Evolutionary conservation across 2,797 vertebrate genomes (phyloP), one percentile per base, ranked within the genome.

Genomic region (Caiman crocodilus): DNA sequence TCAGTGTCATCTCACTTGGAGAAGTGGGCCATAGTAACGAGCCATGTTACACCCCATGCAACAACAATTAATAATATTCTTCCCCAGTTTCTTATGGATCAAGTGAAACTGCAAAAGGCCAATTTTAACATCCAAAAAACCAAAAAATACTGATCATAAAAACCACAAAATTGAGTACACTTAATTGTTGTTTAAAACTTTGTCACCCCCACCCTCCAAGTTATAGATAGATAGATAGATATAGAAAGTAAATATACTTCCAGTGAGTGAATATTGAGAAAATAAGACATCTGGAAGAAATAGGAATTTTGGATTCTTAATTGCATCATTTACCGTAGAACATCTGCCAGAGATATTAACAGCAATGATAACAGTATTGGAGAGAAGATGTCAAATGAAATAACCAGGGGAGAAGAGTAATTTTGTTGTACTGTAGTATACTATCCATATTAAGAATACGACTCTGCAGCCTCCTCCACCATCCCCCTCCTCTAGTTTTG

Each of bases 221-320:
- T 96, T 90, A 50, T 50, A 50, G 42, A 50, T 50, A 42, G 42
- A 42, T 42, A 79, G 4, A 82, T 93, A 58, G n/a, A 21, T 73
- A n/a, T n/a, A n/a, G 93, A 96, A 95, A 95, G 92, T 93, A 97
- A 97, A 94, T 97, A 95, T 90, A 76, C 96, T 97, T 97, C 92
- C 7, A 92, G 92, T 89, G 90, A 97, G 57, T 96, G 96, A 97
- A 96, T 95, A 96, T 89, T 94, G 96, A 97, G 96, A 97, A 97
- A 97, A 97, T 95, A 96, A 96, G 91, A 80, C 97, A 98, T 97
- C 96, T 97, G 97, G 95, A 95, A 96, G 93, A 96, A 97, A 95
- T 92, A 65, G 78, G 87, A 97, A 82, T 90, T 97, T 97, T 95
- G 9, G 87, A 82, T 94, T 95, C 90, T 97, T 97, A 97, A 98